Conservation (phyloP, 2,888 invertebrate genomes). For the Pristionchus arcanus region DNA sequence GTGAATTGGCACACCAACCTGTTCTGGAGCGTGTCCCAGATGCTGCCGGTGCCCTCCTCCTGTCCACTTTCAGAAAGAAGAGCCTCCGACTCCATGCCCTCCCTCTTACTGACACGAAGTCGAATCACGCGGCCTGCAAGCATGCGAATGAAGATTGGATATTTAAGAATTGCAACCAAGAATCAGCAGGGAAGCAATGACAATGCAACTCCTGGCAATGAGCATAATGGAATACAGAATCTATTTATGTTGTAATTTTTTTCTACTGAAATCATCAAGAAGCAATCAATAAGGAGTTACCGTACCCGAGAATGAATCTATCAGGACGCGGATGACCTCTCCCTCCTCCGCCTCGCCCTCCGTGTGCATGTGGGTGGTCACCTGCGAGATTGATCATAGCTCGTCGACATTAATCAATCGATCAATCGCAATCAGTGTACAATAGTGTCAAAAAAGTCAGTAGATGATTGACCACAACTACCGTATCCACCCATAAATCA, state of each 20-base stretch:
- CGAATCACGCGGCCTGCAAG: constrained; percentile 81
- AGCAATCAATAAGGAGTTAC: not conserved
- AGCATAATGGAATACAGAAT: too few species aligned
- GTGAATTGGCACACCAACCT: not conserved
- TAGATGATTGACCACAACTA: not conserved
- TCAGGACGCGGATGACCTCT: constrained; percentile 61
- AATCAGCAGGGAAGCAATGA: too few species aligned
- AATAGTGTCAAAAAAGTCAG: too few species aligned
- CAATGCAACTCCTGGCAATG: too few species aligned
- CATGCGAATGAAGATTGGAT: not conserved
- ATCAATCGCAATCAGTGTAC: too few species aligned
- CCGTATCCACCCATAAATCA: not conserved
- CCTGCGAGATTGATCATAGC: not conserved
- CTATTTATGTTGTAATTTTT: too few species aligned
- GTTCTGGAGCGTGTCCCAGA: constrained; percentile 84
- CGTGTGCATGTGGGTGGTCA: constrained; percentile 69
- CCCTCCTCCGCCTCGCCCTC: constrained; percentile 65
- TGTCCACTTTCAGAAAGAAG: constrained; percentile 86
- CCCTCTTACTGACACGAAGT: constrained; percentile 86
- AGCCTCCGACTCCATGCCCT: constrained; percentile 91
- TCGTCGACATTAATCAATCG: too few species aligned
- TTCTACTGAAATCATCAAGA: too few species aligned
- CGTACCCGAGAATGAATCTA: constrained; percentile 73
- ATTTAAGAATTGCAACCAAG: too few species aligned
- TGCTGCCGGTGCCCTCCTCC: constrained; percentile 75